These are phyloP conservation scores for Mustelus asterias DNA, from an alignment of 2,113 vertebrate species.

Conservation along the genomic window DNA sequence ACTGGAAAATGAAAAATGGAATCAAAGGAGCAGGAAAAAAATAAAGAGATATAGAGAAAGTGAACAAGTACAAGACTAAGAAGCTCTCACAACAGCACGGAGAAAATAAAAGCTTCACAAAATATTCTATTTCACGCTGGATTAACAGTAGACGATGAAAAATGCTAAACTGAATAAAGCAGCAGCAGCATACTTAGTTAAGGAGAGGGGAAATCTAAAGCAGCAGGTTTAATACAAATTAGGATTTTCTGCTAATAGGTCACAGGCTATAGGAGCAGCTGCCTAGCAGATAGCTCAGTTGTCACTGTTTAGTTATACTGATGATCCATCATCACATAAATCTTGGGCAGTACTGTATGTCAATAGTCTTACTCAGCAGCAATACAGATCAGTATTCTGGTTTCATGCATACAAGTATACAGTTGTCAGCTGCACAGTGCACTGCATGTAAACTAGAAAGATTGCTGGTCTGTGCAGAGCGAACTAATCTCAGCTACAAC, in stretches of 20 bases:
- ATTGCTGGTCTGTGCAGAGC: background rate
- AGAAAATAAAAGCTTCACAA: background rate
- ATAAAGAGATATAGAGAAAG: background rate
- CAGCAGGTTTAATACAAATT: slow-evolving; percentile 1
- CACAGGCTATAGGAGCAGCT: background rate
- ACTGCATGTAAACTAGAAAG: background rate
- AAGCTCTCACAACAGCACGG: background rate
- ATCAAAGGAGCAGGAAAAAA: background rate
- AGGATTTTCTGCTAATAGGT: background rate
- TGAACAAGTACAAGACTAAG: background rate
- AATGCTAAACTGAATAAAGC: background rate
- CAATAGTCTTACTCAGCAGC: background rate
- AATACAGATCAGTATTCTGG: background rate
- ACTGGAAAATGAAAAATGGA: background rate
- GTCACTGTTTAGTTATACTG: background rate
- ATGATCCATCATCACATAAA: background rate
- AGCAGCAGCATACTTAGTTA: background rate
- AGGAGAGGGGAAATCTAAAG: background rate
- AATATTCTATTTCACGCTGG: background rate
- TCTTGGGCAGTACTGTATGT: background rate
- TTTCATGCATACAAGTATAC: background rate
- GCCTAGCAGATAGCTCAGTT: background rate
- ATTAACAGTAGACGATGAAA: background rate
- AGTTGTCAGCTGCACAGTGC: background rate
- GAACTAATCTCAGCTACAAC: background rate